These are phyloP conservation scores for Botia almorhae DNA, from an alignment of 2,797 vertebrate species.

Conservation along the genomic window DNA sequence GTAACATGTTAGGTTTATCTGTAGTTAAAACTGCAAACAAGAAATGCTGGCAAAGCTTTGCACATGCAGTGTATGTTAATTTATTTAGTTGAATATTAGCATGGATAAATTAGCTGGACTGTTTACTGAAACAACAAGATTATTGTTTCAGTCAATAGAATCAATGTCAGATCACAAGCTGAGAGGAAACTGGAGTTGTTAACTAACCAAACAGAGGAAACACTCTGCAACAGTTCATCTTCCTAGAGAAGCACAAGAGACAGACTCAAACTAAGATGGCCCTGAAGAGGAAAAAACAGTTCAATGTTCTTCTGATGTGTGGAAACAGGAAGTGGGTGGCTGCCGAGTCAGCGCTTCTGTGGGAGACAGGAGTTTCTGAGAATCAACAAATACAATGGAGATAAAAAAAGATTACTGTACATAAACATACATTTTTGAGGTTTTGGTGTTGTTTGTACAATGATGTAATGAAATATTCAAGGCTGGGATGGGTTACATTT, in stretches of 20 bases:
- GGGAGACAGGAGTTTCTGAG: background rate
- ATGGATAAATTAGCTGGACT: constrained; percentile 18
- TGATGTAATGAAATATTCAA: no score
- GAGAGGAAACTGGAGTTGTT: constrained; percentile 48
- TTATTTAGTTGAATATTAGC: background rate
- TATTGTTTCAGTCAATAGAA: constrained; percentile 6
- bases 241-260: background rate
- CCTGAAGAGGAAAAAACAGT: background rate
- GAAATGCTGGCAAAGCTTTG: background rate
- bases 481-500: no score
- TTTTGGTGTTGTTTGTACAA: background rate
- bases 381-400: constrained; percentile 4
- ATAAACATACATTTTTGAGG: background rate
- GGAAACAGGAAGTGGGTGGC: constrained; percentile 8
- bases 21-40: background rate
- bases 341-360: background rate
- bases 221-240: background rate
- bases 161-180: background rate
- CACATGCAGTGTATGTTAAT: constrained; percentile 11
- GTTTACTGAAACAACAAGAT: constrained; percentile 37
- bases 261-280: background rate
- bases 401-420: background rate
- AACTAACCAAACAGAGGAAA: constrained; percentile 48
- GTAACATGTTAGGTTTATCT: no score
- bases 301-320: background rate